Evolutionary conservation across 2,888 invertebrate species (phyloP).

Genomic region (Hipparchia sbordonii): DNA sequence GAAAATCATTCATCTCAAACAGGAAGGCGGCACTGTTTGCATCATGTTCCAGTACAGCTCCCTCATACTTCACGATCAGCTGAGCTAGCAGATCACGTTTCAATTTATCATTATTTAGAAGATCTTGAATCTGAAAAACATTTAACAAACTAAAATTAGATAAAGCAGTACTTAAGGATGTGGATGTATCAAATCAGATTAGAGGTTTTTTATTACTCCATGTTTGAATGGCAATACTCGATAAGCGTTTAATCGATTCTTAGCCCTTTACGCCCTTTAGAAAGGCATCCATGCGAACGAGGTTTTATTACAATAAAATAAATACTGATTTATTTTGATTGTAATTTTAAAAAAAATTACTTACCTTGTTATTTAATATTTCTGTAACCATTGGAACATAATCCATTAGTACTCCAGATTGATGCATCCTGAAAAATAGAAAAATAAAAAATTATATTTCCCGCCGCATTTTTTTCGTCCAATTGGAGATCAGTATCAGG

Average conservation of each 20-base stretch:
- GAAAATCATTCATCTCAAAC: conserved; percentile 84
- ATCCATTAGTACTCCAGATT: conserved; percentile 79
- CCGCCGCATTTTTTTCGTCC: too few species aligned
- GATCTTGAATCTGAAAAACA: conserved; percentile 65
- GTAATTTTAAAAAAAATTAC: too few species aligned
- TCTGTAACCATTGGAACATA: conserved; percentile 83
- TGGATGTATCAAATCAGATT: background rate
- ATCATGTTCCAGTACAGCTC: conserved; percentile 75
- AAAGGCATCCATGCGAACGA: too few species aligned
- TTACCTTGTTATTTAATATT: conserved; percentile 77
- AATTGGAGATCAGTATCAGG: too few species aligned
- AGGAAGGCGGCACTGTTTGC: conserved; percentile 81
- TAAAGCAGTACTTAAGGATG: background rate
- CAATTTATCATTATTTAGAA: conserved; percentile 72
- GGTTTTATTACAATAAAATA: conserved; percentile 17
- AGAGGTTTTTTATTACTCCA: too few species aligned
- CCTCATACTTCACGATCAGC: conserved; percentile 77
- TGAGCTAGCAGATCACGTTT: conserved; percentile 73
- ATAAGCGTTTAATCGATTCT: too few species aligned
- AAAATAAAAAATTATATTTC: background rate
- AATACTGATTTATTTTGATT: too few species aligned
- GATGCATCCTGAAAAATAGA: conserved; percentile 73
- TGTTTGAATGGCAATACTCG: too few species aligned
- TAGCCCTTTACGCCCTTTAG: too few species aligned
- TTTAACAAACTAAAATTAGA: background rate